Base-by-base conservation (phyloP, 2,888 invertebrate species). In the Apodemia duryi region DNA sequence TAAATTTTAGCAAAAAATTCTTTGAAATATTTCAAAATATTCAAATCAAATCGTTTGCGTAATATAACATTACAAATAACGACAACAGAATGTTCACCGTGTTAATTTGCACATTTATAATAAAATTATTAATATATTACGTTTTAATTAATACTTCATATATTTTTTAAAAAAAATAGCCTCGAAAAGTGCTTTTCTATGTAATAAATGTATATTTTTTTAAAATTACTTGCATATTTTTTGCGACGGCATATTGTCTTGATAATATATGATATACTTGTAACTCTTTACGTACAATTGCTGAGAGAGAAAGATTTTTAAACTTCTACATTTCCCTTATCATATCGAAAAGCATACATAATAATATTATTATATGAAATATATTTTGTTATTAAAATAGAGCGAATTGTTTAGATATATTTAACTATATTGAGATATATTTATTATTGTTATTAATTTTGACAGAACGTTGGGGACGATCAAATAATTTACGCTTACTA, bases 401-500 rank as follows among this genome's bases (percentile, higher is more conserved):
- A 57, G 32, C 41, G 62, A 52, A 41, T 62, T 65, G 52, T 21
- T 70, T 69, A 77, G 75, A 78, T 74, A 74, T 83, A 79, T 78
- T 74, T 73, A 75, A 76, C 75, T 74, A 74, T 75, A 71, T 74
- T 63, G 57, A 35, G 38, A 49, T 52, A 54, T 41, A 62, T 63
- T 61, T 32, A 61, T 38, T 21, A 43, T 54, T 77, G 61, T 52
- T 68, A 67, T 66, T 63, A 61, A 69, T 81, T 82, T 82, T 78
- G 76, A 83, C 78, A 74, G 63, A 73, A 73, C 71, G 80, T 84
- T 81, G 78, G 84, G 75, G 81, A 80, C 75, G 82, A 81, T 83
- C 77, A 79, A 82, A 73, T 76, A 82, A 84, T 85, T 86, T 91
- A 91, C 91, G 91, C 91, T 91, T 91, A 91, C 86, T 91, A 91